Evolutionary conservation across 2,888 invertebrate species (phyloP), one percentile per base, ranked within the genome.

Genomic region (Pelosia muscerda): DNA sequence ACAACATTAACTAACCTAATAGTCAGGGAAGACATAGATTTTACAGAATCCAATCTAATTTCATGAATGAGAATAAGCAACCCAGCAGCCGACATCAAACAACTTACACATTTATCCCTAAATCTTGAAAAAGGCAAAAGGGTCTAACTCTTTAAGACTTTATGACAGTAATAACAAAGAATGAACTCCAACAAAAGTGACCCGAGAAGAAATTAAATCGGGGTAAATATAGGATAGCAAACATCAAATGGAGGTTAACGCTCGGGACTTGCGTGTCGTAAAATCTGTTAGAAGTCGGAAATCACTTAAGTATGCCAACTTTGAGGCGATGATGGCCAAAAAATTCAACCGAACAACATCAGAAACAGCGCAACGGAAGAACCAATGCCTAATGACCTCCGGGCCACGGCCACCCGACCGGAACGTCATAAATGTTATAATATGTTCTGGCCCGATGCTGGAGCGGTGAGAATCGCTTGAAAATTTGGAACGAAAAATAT

Each of bases 351-450:
- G 75, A 81, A 82, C 75, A 81, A 77, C 73, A 77, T 74, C 72
- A 75, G 71, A 69, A 76, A 76, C 81, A 79, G 82, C 76, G 78
- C 78, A 77, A 68, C 72, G 81, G 79, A 81, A 83, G 79, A 81
- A 66, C 53, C 72, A 64, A 75, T 78, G 80, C 79, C 76, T 84
- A 83, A 86, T 77, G 84, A 83, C 81, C 81, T 81, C 79, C 79
- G 81, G 76, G 65, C 75, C 76, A 76, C 63, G 74, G 42, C 57
- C 75, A 76, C 70, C 73, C 76, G 72, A 79, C 82, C 81, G 86
- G 84, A 83, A 79, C 74, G 75, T 67, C 77, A 77, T 84, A 81
- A 83, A 78, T 74, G 81, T 81, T 72, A 78, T 79, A 83, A 81
- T 79, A 80, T 80, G 77, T 71, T 76, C 66, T 69, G 74, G 55